phyloP scores from a whole-genome alignment of 2,888 invertebrate genomes.

The Thereva nobilitata region DNA sequence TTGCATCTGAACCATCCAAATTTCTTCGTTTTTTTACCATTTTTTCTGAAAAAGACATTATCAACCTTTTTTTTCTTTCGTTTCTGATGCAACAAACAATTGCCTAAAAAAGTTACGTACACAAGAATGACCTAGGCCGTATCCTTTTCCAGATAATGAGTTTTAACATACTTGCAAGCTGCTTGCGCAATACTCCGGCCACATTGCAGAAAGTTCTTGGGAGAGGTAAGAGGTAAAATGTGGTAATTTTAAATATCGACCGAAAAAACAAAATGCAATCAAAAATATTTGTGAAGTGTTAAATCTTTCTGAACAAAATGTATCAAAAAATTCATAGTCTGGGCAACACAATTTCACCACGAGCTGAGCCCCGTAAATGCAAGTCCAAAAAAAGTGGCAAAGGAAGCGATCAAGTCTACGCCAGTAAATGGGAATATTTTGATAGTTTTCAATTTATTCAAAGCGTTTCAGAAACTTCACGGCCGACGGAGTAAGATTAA shows the following conservation, averaged over 20 bases:
- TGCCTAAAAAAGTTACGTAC: no score
- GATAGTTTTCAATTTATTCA: not conserved
- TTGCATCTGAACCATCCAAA: no score
- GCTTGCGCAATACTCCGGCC: no score
- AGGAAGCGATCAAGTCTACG: not conserved
- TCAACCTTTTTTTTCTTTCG: no score
- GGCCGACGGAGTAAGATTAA: not conserved
- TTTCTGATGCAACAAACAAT: no score
- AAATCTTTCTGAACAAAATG: not conserved
- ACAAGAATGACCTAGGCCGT: no score
- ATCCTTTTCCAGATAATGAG: no score
- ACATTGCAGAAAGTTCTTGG: no score
- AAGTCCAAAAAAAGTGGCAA: conserved; percentile 1
- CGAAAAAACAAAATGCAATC: not conserved
- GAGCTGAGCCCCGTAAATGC: not conserved
- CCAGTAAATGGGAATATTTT: not conserved
- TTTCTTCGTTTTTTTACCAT: no score
- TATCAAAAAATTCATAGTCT: conserved; percentile 1
- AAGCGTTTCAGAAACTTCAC: not conserved
- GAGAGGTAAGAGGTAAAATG: not conserved
- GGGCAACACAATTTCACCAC: conserved; percentile 3
- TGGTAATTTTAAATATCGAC: not conserved
- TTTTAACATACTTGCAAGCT: no score
- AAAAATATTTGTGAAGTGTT: not conserved
- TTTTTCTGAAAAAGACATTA: no score